These are phyloP conservation scores for Steinernema carpocapsae DNA, from an alignment of 2,888 invertebrate genomes.

Conservation along the genomic window DNA sequence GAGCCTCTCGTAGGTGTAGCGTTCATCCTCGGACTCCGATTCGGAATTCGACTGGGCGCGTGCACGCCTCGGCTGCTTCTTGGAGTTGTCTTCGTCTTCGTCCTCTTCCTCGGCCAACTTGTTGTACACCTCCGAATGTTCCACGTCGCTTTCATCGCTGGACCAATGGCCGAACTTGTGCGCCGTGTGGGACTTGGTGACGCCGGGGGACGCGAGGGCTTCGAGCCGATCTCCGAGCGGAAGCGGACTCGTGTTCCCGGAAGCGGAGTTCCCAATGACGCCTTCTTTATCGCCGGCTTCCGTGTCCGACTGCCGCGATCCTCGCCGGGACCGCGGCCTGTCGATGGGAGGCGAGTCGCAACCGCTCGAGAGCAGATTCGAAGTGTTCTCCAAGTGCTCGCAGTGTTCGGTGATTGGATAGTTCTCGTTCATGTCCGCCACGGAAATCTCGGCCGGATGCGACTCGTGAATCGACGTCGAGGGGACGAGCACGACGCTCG, in stretches of 20 bases:
- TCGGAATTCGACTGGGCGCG: slow-evolving; percentile 7
- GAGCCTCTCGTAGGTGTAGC: slow-evolving; percentile 61
- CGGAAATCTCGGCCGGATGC: slow-evolving; percentile 27
- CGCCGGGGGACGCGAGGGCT: background rate
- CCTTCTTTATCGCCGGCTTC: slow-evolving; percentile 49
- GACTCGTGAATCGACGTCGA: slow-evolving; percentile 36
- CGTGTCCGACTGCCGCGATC: slow-evolving; percentile 53
- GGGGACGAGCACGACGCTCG: slow-evolving; percentile 43
- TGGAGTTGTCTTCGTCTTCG: slow-evolving; percentile 37
- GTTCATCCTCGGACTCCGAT: slow-evolving; percentile 13
- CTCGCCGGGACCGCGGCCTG: slow-evolving; percentile 62
- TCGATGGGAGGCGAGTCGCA: slow-evolving; percentile 46
- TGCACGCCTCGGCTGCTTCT: slow-evolving; percentile 33
- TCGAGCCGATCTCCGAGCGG: slow-evolving; percentile 46
- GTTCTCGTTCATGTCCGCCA: slow-evolving; percentile 37
- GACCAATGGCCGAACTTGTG: slow-evolving; percentile 43
- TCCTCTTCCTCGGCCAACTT: slow-evolving; percentile 42
- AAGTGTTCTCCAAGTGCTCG: background rate
- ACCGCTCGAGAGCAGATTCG: slow-evolving; percentile 20
- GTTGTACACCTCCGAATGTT: slow-evolving; percentile 43
- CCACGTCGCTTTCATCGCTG: slow-evolving; percentile 43
- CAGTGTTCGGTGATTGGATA: slow-evolving; percentile 9
- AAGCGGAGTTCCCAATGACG: background rate
- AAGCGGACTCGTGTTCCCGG: slow-evolving; percentile 47
- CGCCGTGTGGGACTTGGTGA: slow-evolving; percentile 35